Percentiles rank a stretch among this genome's conserved stretches.
phyloP scores from a whole-genome alignment of 2,113 vertebrate genomes.

The Riparia riparia region DNA sequence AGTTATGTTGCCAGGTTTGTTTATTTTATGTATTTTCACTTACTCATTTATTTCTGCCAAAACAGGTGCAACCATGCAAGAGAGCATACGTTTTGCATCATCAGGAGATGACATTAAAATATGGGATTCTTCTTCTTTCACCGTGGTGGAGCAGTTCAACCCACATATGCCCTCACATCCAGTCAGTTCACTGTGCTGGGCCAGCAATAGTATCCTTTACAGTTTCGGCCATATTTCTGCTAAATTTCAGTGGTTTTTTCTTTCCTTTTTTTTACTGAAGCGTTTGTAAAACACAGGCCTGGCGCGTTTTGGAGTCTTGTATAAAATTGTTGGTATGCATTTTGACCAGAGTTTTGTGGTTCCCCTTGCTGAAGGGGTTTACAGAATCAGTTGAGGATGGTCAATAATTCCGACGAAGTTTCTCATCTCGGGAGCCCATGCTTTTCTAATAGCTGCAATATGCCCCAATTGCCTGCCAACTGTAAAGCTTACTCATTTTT shows the following conservation, averaged over 20 bases:
- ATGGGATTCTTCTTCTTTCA: constrained; percentile 90
- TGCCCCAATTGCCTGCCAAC: background rate
- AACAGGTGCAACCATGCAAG: constrained; percentile 87
- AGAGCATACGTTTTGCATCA: constrained; percentile 87
- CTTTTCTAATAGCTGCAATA: background rate
- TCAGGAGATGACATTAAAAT: constrained; percentile 94
- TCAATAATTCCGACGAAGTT: background rate
- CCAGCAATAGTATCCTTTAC: constrained; percentile 95
- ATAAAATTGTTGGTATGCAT: background rate
- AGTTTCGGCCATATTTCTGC: background rate
- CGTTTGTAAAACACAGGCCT: background rate
- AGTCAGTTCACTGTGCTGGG: constrained; percentile 90
- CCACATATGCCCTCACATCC: constrained; percentile 84
- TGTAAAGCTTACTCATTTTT: background rate
- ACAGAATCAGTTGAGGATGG: background rate
- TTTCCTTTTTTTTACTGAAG: background rate
- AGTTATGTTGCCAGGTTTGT: background rate
- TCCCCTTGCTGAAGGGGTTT: background rate
- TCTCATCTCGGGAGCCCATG: background rate
- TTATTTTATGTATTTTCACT: background rate
- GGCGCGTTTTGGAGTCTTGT: background rate
- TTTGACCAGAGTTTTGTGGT: background rate
- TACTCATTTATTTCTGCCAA: background rate
- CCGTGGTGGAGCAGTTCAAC: constrained; percentile 91
- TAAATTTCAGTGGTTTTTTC: background rate